phyloP scores from a whole-genome alignment of 2,797 vertebrate genomes.

The Characodon lateralis region DNA sequence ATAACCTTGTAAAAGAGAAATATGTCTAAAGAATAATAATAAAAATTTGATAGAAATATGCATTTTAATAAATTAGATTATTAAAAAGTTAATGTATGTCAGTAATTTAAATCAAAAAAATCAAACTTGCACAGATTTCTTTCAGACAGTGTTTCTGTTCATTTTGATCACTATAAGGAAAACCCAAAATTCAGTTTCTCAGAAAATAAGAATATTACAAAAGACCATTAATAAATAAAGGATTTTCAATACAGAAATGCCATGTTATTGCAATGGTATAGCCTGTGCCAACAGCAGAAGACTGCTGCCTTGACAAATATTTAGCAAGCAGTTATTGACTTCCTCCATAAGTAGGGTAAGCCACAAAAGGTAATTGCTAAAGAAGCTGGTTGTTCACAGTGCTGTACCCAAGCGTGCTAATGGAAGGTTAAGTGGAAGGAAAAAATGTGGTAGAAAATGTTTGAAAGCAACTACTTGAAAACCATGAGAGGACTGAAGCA shows the following conservation, averaged over 20 bases:
- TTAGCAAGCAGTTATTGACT: background rate
- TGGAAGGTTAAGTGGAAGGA: background rate
- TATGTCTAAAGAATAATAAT: slow-evolving; percentile 3
- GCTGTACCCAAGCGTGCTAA: background rate
- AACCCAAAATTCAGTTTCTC: no score
- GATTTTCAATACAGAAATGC: background rate
- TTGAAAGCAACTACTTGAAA: background rate
- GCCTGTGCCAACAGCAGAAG: background rate
- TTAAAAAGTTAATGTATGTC: background rate
- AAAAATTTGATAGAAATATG: background rate
- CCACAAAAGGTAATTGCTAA: no score
- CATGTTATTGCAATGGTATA: background rate
- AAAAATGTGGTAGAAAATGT: background rate
- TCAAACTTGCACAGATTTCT: background rate
- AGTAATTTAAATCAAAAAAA: background rate
- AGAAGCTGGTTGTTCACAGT: background rate
- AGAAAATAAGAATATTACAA: background rate
- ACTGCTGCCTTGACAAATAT: background rate
- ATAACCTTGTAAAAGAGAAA: background rate
- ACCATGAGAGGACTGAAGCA: background rate
- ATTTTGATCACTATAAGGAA: no score
- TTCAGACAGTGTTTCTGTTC: no score
- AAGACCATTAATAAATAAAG: background rate
- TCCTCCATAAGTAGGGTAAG: background rate
- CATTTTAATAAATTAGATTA: background rate